Base-by-base conservation (phyloP, 2,113 vertebrate species). In the Silurus glanis region DNA sequence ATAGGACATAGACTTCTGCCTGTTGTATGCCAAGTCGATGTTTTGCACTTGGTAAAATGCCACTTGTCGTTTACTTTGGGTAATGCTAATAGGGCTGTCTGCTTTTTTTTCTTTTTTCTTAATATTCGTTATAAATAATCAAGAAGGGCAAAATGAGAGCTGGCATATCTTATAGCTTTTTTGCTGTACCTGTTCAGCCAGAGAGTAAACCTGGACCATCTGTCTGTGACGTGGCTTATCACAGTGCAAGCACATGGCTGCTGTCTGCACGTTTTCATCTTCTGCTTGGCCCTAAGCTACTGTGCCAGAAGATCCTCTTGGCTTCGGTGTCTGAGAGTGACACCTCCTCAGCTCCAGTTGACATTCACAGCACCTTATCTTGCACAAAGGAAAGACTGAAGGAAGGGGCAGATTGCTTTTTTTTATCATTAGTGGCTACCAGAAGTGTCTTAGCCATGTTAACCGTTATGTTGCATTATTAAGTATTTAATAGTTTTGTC, bases 331-430 rank as follows among this genome's bases (percentile, higher is more conserved):
- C 86, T 85, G 6, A 85, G 82, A 79, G 85, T 83, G 76, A 85
- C 83, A 85, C 90, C 90, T 91, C 86, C 58, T 85, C 87, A 83
- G 76, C 67, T 28, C 9, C 71, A 19, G 17, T 87, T 53, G 83
- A 83, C 21, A 84, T 80, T 53, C 88, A 61, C 81, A 89, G 64
- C 80, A 76, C 84, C 90, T 93, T 91, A 91, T 93, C 88, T 14
- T 85, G 59, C 69, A 72, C 80, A 58, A 59, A n/a, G 64, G 79
- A 85, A 88, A 90, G 90, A 90, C 84, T 83, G 82, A 59, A 72
- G 64, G 45, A 64, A 14, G 37, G 80, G 84, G 13, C 62, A 88
- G 89, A 92, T 58, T 83, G 83, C 87, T 85, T 86, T 37, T 74
- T 87, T 90, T 90, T 85, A 82, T 91, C 91, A 90, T 88, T 69